phyloP scores from a whole-genome alignment of 2,797 vertebrate species.

The Sitta carolinensis region DNA sequence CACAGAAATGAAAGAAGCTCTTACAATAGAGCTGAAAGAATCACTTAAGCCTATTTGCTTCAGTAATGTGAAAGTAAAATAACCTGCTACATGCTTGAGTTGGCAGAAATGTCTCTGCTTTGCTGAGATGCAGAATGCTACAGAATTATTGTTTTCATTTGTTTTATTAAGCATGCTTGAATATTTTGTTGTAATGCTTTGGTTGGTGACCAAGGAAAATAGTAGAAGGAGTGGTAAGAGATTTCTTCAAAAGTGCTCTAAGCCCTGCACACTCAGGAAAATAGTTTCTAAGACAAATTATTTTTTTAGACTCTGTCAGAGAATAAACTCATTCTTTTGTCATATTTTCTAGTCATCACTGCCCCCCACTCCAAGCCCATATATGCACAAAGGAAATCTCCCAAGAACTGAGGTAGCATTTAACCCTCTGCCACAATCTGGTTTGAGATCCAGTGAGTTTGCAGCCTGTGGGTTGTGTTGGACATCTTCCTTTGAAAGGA shows the following conservation, averaged over 20 bases:
- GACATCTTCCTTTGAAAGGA: not conserved
- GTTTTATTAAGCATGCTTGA: not conserved
- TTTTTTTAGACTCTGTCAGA: not conserved
- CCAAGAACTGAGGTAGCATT: not conserved
- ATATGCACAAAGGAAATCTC: not conserved
- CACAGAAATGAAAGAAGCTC: not conserved
- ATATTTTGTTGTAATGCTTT: not conserved
- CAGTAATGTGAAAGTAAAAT: not conserved
- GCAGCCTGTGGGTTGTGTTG: not conserved
- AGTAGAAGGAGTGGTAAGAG: not conserved
- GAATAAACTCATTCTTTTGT: not conserved
- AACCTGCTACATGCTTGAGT: not conserved
- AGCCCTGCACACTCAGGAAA: not conserved
- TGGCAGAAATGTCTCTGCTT: not conserved
- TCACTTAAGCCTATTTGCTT: not conserved
- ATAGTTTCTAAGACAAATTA: not conserved
- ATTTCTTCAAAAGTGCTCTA: not conserved
- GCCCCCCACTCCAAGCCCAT: not conserved
- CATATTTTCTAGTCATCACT: rapidly evolving
- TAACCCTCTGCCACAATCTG: not conserved
- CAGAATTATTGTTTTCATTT: not conserved
- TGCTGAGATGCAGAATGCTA: not conserved
- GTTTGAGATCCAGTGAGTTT: not conserved
- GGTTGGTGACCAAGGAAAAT: not conserved
- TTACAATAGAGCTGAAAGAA: not conserved